A percentile compares a stretch with the other conserved stretches of the same genome.
These are phyloP conservation scores for Syngnathus scovelli DNA, from an alignment of 2,113 vertebrate genomes.

Conservation along the genomic window DNA sequence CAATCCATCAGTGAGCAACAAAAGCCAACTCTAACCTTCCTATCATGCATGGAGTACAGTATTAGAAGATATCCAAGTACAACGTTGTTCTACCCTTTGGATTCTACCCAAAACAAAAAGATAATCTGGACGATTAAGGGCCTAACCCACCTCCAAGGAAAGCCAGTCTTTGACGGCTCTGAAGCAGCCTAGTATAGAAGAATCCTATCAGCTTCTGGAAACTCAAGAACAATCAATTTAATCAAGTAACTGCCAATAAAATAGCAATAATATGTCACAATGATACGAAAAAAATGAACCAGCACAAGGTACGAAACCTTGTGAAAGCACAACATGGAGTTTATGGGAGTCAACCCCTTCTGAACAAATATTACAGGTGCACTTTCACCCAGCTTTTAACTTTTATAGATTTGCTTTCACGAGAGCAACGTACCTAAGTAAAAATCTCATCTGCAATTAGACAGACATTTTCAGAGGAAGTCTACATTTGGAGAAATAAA, in stretches of 20 bases:
- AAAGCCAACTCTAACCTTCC: constrained; percentile 15
- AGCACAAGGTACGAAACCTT: neutral
- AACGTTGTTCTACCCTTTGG: neutral
- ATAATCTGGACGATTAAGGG: neutral
- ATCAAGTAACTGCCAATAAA: too few species aligned
- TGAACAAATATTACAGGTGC: neutral
- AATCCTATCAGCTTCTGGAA: too few species aligned
- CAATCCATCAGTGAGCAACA: constrained; percentile 19
- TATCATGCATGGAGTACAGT: neutral
- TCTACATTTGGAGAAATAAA: constrained; percentile 18
- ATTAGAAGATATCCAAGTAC: neutral
- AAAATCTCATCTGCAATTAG: neutral
- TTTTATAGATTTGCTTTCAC: neutral
- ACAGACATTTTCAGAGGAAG: neutral
- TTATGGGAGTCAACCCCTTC: neutral
- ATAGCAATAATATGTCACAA: too few species aligned
- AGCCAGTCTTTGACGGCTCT: neutral
- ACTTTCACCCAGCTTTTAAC: neutral
- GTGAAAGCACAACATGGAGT: neutral
- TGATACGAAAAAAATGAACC: too few species aligned
- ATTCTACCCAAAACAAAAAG: neutral
- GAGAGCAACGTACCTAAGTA: neutral
- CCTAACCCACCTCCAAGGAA: neutral
- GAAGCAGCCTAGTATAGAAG: neutral
- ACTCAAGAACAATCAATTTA: too few species aligned